Evolutionary conservation across 2,888 invertebrate genomes (phyloP).

Genomic region (Macrophya annulata): DNA sequence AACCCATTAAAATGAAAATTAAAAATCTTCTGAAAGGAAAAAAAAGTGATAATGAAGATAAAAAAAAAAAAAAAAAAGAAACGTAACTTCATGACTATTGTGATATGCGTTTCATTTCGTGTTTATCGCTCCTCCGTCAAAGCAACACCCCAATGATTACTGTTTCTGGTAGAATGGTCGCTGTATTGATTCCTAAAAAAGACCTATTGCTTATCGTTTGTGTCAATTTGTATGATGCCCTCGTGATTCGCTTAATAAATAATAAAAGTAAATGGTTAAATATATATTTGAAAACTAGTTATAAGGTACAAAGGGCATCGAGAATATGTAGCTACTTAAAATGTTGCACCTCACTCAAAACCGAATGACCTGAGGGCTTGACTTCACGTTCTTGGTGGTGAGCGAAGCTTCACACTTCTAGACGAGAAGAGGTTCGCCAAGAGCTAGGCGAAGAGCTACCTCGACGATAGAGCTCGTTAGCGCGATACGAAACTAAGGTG

Average conservation of each 20-base stretch:
- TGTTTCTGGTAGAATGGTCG: neutral
- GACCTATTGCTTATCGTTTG: neutral
- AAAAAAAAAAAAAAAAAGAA: neutral
- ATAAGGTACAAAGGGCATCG: neutral
- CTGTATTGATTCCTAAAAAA: neutral
- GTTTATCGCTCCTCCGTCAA: neutral
- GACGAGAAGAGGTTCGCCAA: slow-evolving; percentile 19
- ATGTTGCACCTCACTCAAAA: slow-evolving; percentile 11
- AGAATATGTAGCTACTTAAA: neutral
- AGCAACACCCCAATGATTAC: neutral
- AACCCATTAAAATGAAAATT: neutral
- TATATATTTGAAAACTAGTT: neutral
- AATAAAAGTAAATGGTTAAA: neutral
- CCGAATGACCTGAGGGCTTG: slow-evolving; percentile 43
- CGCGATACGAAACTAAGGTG: slow-evolving; percentile 13
- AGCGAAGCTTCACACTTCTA: slow-evolving; percentile 44
- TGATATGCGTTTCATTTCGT: neutral
- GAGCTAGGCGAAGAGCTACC: slow-evolving; percentile 28
- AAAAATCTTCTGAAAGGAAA: neutral
- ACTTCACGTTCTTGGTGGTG: slow-evolving; percentile 33
- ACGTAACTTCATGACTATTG: neutral
- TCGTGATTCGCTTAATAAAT: neutral
- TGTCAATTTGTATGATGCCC: neutral
- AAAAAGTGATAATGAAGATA: too few species aligned
- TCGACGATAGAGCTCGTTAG: slow-evolving; percentile 50